Conservation (phyloP, 2,113 vertebrate species). For the Etia nguti region DNA sequence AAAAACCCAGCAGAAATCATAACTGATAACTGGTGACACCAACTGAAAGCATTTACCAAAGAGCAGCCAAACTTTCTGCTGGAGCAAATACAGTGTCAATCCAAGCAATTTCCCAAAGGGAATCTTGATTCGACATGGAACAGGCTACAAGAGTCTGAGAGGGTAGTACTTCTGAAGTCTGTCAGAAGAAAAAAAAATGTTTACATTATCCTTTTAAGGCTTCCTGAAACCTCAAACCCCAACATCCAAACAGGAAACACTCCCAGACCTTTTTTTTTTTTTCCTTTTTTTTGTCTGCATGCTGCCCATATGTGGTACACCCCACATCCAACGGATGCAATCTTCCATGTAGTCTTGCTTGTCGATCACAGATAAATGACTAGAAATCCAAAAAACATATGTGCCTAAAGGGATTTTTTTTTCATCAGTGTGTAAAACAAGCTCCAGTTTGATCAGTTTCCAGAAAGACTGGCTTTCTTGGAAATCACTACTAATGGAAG, state of each 20-base stretch:
- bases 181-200: neutral
- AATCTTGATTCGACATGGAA: neutral
- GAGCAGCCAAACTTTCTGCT: neutral
- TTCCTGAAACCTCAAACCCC: constrained; percentile 16
- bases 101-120: neutral
- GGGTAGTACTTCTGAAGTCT: neutral
- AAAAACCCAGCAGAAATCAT: accelerated
- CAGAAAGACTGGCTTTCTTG: neutral
- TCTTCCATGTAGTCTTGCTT: neutral
- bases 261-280: neutral
- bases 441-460: neutral
- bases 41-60: neutral
- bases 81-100: neutral
- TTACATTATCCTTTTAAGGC: neutral
- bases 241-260: constrained; percentile 39
- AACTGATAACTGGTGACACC: neutral
- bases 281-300: neutral
- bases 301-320: neutral
- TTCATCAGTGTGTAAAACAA: neutral
- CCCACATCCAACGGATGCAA: neutral
- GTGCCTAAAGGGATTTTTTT: neutral
- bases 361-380: neutral
- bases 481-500: neutral
- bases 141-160: neutral
- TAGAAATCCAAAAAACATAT: neutral